phyloP scores from a whole-genome alignment of 2,113 vertebrate species.

The Sisor rabdophorus region DNA sequence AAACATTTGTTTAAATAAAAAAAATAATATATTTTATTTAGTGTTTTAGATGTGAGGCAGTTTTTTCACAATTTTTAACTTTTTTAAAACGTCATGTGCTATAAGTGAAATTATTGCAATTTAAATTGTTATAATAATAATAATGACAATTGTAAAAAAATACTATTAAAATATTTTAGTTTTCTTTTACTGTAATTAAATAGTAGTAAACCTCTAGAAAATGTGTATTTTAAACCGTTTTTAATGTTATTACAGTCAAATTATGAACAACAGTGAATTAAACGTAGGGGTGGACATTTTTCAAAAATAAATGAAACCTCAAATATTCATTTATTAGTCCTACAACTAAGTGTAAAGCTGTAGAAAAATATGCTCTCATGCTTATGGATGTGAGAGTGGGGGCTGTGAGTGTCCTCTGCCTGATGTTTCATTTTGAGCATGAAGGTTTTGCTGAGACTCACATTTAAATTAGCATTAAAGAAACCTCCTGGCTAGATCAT shows the following conservation, averaged over 20 bases:
- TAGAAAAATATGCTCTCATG: conserved; percentile 35
- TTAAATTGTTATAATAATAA: too few species aligned
- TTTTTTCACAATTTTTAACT: too few species aligned
- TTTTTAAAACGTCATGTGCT: too few species aligned
- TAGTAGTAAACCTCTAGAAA: neutral
- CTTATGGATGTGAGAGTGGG: conserved; percentile 18
- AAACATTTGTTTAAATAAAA: too few species aligned
- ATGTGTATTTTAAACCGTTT: neutral
- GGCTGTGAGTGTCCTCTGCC: conserved; percentile 32
- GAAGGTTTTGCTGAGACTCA: conserved; percentile 39
- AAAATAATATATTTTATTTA: neutral
- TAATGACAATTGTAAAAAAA: neutral
- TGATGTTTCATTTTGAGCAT: conserved; percentile 42
- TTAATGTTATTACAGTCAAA: neutral
- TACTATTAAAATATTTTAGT: neutral
- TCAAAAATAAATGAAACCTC: neutral
- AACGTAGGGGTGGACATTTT: neutral
- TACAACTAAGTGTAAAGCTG: conserved; percentile 16
- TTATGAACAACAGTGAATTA: neutral
- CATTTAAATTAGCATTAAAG: conserved; percentile 45
- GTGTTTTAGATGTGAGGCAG: too few species aligned
- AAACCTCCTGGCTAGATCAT: conserved; percentile 41
- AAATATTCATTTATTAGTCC: conserved; percentile 9
- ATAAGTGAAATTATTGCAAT: too few species aligned
- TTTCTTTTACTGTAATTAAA: neutral